phyloP scores from a whole-genome alignment of 2,113 vertebrate species.

The Xenotilapia leptura region DNA sequence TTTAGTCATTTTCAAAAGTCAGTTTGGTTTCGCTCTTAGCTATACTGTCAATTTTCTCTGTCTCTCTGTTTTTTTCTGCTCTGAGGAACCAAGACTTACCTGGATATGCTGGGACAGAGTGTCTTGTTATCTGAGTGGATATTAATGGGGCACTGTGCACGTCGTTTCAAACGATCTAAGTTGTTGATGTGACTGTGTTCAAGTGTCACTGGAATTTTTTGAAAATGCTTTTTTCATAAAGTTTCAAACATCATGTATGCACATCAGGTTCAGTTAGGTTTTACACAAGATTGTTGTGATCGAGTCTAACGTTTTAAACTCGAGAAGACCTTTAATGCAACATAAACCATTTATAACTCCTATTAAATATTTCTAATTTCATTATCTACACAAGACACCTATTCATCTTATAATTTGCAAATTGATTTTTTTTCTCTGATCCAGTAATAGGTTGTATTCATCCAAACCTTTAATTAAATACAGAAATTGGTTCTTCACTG shows the following conservation, averaged over 20 bases:
- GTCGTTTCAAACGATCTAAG: rapidly evolving
- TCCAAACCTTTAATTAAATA: background rate
- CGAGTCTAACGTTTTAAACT: background rate
- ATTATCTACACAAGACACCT: background rate
- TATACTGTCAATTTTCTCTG: background rate
- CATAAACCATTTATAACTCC: background rate
- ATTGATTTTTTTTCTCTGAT: background rate
- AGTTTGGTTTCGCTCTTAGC: background rate
- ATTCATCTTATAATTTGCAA: background rate
- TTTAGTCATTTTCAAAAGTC: background rate
- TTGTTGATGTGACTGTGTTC: background rate
- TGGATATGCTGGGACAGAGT: rapidly evolving
- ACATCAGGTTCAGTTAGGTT: background rate
- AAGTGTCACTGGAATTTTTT: rapidly evolving
- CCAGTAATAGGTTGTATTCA: background rate
- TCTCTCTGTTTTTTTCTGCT: background rate
- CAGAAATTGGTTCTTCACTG: background rate
- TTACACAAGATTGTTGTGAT: background rate
- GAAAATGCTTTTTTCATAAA: background rate
- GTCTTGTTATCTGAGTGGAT: background rate
- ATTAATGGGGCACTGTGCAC: background rate
- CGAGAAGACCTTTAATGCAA: background rate
- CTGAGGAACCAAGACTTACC: background rate
- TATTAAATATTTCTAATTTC: background rate
- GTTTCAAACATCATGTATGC: background rate